phyloP scores from a whole-genome alignment of 2,888 invertebrate genomes.

The Drosophila meridionalis region DNA sequence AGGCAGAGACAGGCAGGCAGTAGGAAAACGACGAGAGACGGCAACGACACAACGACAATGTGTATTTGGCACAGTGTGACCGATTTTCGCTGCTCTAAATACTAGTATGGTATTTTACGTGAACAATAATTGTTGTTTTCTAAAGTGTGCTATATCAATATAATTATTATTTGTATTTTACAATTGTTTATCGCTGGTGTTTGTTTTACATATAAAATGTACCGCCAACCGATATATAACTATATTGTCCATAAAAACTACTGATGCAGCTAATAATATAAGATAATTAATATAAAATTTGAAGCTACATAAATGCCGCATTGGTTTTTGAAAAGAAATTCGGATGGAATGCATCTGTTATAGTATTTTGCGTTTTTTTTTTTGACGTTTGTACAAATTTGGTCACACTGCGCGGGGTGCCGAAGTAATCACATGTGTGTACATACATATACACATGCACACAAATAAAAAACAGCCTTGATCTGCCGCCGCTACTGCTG shows the following conservation, averaged over 20 bases:
- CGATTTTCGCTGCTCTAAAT: constrained; percentile 51
- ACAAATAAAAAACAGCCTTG: constrained; percentile 55
- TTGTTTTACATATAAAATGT: not conserved
- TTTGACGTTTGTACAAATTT: constrained; percentile 16
- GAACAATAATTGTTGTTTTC: constrained; percentile 17
- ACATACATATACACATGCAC: constrained; percentile 18
- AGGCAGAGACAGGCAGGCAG: constrained; percentile 44
- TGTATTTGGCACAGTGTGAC: constrained; percentile 77
- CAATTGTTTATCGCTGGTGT: not conserved
- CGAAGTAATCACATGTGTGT: constrained; percentile 74
- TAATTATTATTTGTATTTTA: not conserved
- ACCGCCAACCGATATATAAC: not conserved
- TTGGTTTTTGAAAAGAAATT: constrained; percentile 5
- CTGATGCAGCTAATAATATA: not conserved
- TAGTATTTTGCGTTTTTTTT: constrained; percentile 27
- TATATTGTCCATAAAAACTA: not conserved
- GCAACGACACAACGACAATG: constrained; percentile 52
- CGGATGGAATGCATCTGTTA: constrained; percentile 23
- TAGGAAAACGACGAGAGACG: constrained; percentile 34
- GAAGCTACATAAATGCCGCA: not conserved
- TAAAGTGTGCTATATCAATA: constrained; percentile 4
- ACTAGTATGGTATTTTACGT: constrained; percentile 53
- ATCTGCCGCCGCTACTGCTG: constrained; percentile 22
- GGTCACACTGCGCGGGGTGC: constrained; percentile 59
- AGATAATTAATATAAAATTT: not conserved